Conservation (phyloP, 2,888 invertebrate genomes). For the Xanthia icteritia region DNA sequence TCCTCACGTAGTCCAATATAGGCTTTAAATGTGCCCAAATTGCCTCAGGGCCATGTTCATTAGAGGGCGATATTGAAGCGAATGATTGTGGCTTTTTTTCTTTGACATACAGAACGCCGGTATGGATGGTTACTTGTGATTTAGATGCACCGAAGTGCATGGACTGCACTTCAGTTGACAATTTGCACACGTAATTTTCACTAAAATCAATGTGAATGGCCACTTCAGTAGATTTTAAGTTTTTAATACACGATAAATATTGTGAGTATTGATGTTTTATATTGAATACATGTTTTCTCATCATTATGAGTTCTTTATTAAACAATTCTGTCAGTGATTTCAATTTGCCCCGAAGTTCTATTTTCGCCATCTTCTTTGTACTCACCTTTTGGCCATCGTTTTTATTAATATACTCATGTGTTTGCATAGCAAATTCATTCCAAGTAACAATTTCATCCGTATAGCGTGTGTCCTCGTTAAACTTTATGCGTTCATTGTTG, state of each 20-base stretch:
- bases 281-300: slow-evolving; percentile 1
- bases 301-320: not conserved
- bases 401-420: not conserved
- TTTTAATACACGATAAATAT: slow-evolving; percentile 6
- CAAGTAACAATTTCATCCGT: no score
- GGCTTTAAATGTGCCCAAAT: no score
- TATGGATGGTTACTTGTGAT: slow-evolving; percentile 2
- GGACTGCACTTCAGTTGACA: not conserved
- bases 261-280: slow-evolving; percentile 1
- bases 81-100: slow-evolving; percentile 6
- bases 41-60: no score
- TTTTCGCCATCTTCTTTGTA: slow-evolving; percentile 4
- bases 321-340: slow-evolving; percentile 7
- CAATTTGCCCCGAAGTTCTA: not conserved
- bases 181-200: slow-evolving; percentile 6
- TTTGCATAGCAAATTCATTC: no score
- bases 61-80: no score
- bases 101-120: slow-evolving; percentile 3
- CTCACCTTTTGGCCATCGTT: slow-evolving; percentile 8
- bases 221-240: not conserved
- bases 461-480: no score
- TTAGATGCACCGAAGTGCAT: slow-evolving; percentile 1
- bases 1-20: no score
- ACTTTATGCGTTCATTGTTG: no score
- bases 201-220: not conserved